Evolutionary conservation across 2,888 invertebrate species (phyloP).

Genomic region (Xestia rhomboidea): DNA sequence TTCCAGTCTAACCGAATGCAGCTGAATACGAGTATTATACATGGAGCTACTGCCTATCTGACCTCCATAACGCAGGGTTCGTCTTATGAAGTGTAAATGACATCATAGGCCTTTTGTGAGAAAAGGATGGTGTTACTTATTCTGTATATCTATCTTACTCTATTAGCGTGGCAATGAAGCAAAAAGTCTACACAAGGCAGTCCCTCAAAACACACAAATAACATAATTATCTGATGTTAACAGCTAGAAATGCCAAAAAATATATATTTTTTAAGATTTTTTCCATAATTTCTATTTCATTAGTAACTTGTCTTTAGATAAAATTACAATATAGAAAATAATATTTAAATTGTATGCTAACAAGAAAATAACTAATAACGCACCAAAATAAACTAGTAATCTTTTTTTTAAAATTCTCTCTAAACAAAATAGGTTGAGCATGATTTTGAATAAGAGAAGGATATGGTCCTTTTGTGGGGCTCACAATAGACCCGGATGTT

Average conservation of each 20-base stretch:
- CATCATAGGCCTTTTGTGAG: neutral
- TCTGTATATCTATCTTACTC: neutral
- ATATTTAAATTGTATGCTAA: neutral
- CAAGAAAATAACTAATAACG: neutral
- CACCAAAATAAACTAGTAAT: neutral
- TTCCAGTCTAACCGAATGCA: neutral
- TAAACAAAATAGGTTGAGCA: conserved; percentile 48
- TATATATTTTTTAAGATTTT: too few relatives aligned
- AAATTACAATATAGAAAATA: neutral
- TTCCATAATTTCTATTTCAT: neutral
- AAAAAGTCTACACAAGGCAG: neutral
- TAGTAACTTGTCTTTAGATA: neutral
- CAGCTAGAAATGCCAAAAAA: neutral
- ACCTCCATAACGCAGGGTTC: neutral
- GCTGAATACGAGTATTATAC: neutral
- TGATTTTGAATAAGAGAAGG: conserved; percentile 62
- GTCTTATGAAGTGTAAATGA: neutral
- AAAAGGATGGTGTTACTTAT: neutral
- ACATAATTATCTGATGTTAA: neutral
- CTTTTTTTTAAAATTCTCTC: conserved; percentile 13
- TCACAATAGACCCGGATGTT: conserved; percentile 70
- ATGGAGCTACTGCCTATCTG: neutral
- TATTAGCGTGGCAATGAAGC: neutral
- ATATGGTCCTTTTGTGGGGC: conserved; percentile 61
- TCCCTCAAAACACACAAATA: neutral